Evolutionary conservation across 2,797 vertebrate genomes (phyloP).

Genomic region (Masticophis lateralis): DNA sequence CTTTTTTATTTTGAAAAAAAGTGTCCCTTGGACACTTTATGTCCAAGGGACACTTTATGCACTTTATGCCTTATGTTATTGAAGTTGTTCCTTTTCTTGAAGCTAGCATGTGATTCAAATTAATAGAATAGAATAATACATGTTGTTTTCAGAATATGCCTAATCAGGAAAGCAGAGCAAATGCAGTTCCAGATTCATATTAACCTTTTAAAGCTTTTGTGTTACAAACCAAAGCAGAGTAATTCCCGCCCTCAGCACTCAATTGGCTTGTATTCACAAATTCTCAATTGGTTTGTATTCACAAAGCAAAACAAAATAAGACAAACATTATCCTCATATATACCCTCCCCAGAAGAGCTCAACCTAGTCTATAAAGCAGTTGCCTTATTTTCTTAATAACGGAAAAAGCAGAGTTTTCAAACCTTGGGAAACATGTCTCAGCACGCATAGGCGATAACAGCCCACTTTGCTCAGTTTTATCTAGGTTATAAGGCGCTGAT

Average conservation of each 20-base stretch:
- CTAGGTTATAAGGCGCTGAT: slow-evolving; percentile 42
- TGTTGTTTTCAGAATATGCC: background rate
- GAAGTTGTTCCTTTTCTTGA: background rate
- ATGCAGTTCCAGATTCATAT: background rate
- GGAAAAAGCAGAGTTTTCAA: background rate
- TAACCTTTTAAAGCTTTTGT: background rate
- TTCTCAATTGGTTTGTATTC: background rate
- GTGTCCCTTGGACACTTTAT: no score
- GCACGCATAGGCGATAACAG: slow-evolving; percentile 39
- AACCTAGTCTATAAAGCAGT: background rate
- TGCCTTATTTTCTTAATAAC: background rate
- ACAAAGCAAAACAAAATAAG: background rate
- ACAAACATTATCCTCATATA: background rate
- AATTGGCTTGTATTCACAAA: no score
- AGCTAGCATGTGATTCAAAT: background rate
- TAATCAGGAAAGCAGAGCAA: background rate
- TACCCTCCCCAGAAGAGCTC: background rate
- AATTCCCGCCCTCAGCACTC: background rate
- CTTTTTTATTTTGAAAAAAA: background rate
- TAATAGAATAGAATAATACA: background rate
- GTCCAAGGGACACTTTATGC: no score
- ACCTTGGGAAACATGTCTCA: slow-evolving; percentile 23
- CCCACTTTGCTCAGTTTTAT: slow-evolving; percentile 5
- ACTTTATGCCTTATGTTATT: background rate
- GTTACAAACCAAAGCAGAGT: background rate